These are phyloP conservation scores for Poeciliopsis prolifica DNA, from an alignment of 2,113 vertebrate genomes.

Conservation along the genomic window DNA sequence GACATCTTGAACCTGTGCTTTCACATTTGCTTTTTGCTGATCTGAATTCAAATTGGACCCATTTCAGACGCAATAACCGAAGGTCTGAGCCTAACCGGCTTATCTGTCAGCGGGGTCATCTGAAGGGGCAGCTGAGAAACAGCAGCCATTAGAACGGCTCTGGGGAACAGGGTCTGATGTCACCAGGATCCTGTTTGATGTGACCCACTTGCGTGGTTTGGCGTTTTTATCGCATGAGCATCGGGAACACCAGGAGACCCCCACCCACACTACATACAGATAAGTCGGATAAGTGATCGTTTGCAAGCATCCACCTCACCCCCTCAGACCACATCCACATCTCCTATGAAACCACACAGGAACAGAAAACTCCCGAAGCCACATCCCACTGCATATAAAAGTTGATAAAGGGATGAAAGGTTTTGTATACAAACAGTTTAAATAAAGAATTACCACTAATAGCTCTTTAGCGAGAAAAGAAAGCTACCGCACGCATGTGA, in stretches of 20 bases:
- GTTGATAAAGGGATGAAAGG: constrained; percentile 83
- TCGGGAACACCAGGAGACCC: constrained; percentile 67
- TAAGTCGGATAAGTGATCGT: constrained; percentile 71
- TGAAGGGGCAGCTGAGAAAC: constrained; percentile 67
- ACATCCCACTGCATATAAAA: constrained; percentile 77
- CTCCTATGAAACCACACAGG: constrained; percentile 69
- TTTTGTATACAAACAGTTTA: constrained; percentile 83
- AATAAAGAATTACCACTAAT: constrained; percentile 84
- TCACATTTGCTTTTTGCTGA: constrained; percentile 40
- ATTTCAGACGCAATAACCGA: neutral
- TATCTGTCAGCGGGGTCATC: constrained; percentile 66
- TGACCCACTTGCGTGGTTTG: constrained; percentile 72
- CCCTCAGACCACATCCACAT: constrained; percentile 64
- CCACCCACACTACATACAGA: constrained; percentile 80
- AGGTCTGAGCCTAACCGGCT: constrained; percentile 30
- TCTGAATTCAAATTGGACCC: constrained; percentile 60
- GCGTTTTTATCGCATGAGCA: constrained; percentile 63
- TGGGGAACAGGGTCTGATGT: constrained; percentile 49
- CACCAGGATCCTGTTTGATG: constrained; percentile 68
- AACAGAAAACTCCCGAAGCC: constrained; percentile 76
- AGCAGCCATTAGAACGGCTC: constrained; percentile 66
- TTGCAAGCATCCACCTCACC: constrained; percentile 55
- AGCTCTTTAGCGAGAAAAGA: constrained; percentile 80
- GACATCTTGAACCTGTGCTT: constrained; percentile 41
- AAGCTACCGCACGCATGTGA: constrained; percentile 79